Base-by-base conservation (phyloP, 2,797 vertebrate genomes). In the Pyrocephalus nanus region DNA sequence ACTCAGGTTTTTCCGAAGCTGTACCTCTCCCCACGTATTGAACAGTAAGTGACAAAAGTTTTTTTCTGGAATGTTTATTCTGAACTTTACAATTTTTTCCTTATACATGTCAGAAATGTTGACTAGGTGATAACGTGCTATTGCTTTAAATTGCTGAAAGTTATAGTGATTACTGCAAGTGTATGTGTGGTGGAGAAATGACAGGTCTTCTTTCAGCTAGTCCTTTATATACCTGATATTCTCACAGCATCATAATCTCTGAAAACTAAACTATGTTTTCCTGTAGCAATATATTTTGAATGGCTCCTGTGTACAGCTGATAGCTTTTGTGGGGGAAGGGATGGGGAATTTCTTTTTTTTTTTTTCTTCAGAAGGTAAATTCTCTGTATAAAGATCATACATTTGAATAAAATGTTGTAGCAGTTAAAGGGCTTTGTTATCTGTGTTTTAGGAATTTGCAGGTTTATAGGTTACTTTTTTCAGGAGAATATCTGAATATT, bases 1-100 rank as follows among this genome's bases (percentile, higher is more conserved):
- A 99, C 99, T 85, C 99, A 99, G 87, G 99, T 99, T 89, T 99
- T 99, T 91, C 99, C 99, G 19, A 99, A 99, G 94, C 98, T 99
- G 67, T 99, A 98, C 97, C 98, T 99, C 72, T 99, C 99, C 65
- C 99, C 99, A 2, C 99, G 99, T 96, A 99, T 99, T 72, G 99
- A 99, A 96, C 99, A 99, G 99, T 99, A 98, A 99, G 99, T 97
- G 19, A 74, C 20, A 70, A 22, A 4, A 7, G 11, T 4, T 15
- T 72, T 83, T 69, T 78, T 19, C 76, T 92, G 15, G 3, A 55
- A 19, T 25, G 1, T 45, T 95, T 55, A 45, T 92, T 92, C 7
- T 6, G 30, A 79, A 70, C 11, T 86, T 71, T 26, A n/a, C 5
- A 0, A 0, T 64, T 23, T 92, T 74, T 88, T 36, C 47, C 60